phyloP scores from a whole-genome alignment of 2,113 vertebrate species.

The Psittacula cyanocephala region DNA sequence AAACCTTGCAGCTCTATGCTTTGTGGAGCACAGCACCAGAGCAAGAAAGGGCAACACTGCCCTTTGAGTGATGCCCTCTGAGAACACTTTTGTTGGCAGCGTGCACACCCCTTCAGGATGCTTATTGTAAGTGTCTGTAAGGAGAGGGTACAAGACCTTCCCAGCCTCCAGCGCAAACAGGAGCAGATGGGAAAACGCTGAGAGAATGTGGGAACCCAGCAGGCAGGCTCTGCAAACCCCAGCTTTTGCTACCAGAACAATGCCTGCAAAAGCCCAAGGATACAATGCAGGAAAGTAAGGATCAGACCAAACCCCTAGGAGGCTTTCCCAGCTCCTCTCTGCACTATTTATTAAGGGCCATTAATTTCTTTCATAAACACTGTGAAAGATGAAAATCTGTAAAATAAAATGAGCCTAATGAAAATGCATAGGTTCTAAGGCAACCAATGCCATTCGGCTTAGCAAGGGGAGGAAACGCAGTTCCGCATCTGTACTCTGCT shows the following conservation, averaged over 20 bases:
- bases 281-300: not conserved
- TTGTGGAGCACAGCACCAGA: not conserved
- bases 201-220: rapidly evolving
- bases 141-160: not conserved
- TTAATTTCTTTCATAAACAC: slow-evolving; percentile 60
- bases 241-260: not conserved
- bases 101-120: rapidly evolving
- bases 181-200: not conserved
- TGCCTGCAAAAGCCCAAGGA: not conserved
- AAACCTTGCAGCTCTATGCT: not conserved
- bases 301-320: not conserved
- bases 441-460: slow-evolving; percentile 22
- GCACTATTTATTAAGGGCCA: not conserved
- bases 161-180: not conserved
- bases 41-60: not conserved
- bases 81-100: not conserved
- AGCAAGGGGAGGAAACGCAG: not conserved
- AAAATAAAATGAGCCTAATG: slow-evolving; percentile 50
- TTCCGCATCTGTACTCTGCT: not conserved
- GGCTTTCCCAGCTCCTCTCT: not conserved
- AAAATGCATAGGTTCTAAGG: slow-evolving; percentile 44
- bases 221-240: not conserved
- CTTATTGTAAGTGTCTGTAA: not conserved
- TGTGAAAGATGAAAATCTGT: slow-evolving; percentile 25
- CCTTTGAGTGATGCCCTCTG: no score